Conservation (phyloP, 2,797 vertebrate species). For the Periophthalmus magnuspinnatus region DNA sequence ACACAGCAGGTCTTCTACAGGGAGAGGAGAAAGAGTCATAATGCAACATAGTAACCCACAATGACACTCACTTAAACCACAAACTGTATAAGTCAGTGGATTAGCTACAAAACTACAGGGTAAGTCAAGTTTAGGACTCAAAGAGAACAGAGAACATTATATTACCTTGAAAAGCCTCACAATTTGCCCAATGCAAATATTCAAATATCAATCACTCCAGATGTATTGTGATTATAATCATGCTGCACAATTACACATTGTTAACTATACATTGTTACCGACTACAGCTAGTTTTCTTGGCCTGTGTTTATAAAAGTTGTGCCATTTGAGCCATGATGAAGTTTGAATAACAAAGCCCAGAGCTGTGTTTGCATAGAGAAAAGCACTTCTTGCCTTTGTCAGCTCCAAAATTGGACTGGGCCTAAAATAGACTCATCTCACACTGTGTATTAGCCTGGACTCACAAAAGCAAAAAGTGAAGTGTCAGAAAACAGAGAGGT, state of each 20-base stretch:
- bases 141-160: too few species aligned
- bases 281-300: not conserved
- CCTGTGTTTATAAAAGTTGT: not conserved
- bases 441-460: constrained; percentile 17
- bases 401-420: not conserved
- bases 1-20: constrained; percentile 82
- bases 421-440: not conserved
- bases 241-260: not conserved
- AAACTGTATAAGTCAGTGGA: too few species aligned
- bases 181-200: too few species aligned
- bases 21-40: constrained; percentile 25
- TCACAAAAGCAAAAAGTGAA: constrained; percentile 71
- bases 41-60: not conserved
- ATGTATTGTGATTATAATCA: not conserved
- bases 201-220: too few species aligned
- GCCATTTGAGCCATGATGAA: not conserved
- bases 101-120: too few species aligned
- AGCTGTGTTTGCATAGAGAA: not conserved
- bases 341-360: not conserved
- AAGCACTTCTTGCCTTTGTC: not conserved
- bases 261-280: not conserved
- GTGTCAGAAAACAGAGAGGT: constrained; percentile 1
- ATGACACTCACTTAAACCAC: not conserved
- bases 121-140: too few species aligned
- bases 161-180: too few species aligned